Percentiles rank a stretch among this genome's conserved stretches.
Conservation (phyloP, 2,888 invertebrate species). For the Cheilosia pagana region DNA sequence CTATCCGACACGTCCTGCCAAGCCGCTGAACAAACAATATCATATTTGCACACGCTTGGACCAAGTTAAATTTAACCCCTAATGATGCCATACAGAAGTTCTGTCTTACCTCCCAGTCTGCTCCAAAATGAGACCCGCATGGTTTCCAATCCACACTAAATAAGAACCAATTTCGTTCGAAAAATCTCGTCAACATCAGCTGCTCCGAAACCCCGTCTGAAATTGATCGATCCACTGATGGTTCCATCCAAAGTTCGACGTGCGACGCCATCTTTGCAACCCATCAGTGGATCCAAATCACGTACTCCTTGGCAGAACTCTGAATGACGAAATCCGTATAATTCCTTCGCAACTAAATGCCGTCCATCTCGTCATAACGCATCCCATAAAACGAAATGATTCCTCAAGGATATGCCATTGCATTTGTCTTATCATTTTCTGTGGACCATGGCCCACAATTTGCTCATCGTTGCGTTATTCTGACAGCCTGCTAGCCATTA, state of each 20-base stretch:
- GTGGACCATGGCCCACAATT: conserved; percentile 1
- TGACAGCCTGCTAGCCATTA: conserved; percentile 79
- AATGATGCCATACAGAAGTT: no score
- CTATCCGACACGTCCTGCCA: no score
- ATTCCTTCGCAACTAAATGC: conserved; percentile 47
- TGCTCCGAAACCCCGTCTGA: conserved; percentile 1
- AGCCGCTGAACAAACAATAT: no score
- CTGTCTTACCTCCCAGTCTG: no score
- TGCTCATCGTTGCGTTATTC: conserved; percentile 53
- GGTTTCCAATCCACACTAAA: no score
- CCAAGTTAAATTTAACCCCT: no score
- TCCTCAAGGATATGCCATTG: conserved; percentile 65
- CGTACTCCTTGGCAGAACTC: conserved; percentile 66
- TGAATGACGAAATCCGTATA: conserved; percentile 68
- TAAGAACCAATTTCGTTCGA: neutral
- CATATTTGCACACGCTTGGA: no score
- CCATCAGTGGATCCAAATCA: conserved; percentile 66
- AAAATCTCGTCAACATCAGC: neutral
- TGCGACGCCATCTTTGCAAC: conserved; percentile 3
- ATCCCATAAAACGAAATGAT: conserved; percentile 72
- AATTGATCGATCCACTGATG: conserved; percentile 7
- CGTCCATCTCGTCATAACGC: conserved; percentile 67
- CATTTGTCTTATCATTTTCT: conserved; percentile 40
- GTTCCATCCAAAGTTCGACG: conserved; percentile 4
- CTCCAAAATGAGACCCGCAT: no score